phyloP scores from a whole-genome alignment of 2,797 vertebrate species.

The Rhabdomys pumilio region DNA sequence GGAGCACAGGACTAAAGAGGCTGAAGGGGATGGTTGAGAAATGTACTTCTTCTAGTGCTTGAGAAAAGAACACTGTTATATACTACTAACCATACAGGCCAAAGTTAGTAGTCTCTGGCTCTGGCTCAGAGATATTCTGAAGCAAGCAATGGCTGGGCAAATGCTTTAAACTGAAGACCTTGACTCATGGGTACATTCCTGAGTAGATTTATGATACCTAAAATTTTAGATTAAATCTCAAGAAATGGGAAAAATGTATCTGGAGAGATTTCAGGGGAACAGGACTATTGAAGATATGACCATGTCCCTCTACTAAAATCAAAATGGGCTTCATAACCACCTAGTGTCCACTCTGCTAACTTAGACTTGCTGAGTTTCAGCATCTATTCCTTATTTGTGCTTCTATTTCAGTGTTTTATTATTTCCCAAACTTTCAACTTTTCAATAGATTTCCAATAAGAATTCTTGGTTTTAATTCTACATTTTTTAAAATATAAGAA shows the following conservation, averaged over 20 bases:
- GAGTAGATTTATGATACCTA: neutral
- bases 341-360: neutral
- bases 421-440: neutral
- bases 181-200: neutral
- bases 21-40: conserved; percentile 1
- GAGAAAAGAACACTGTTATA: neutral
- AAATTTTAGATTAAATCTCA: neutral
- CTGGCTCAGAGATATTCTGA: neutral
- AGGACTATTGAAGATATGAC: neutral
- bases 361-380: neutral
- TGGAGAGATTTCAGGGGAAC: neutral
- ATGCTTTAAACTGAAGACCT: conserved; percentile 9
- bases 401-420: neutral
- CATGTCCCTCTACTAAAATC: neutral
- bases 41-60: neutral
- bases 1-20: neutral
- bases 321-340: neutral
- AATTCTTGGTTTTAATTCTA: conserved; percentile 1
- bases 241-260: neutral
- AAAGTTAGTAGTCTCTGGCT: neutral
- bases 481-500: neutral
- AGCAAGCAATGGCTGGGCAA: neutral
- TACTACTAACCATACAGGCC: neutral
- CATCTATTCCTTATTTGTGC: neutral
- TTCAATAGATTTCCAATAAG: neutral